Base-by-base conservation (phyloP, 64 coral and sea anemone species). In the Anthopleura sola region DNA sequence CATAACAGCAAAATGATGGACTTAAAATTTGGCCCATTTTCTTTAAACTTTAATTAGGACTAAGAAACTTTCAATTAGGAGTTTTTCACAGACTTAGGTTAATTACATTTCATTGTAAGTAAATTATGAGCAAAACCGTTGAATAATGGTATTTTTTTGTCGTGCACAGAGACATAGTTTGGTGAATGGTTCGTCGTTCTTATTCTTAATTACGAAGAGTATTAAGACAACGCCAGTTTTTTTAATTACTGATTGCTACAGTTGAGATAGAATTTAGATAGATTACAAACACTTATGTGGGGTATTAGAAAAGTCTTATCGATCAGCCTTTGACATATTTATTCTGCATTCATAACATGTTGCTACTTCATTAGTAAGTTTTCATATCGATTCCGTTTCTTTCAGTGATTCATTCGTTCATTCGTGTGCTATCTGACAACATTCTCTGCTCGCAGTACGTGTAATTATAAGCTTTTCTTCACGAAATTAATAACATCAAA, bases 281-380 rank as follows among this genome's bases (percentile, higher is more conserved):
- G 66, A 71, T 71, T 71, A 71, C 66, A 71, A 71, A 71, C 66
- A 71, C 66, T 71, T 71, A 71, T 2, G n/a, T n/a, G 26, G 50
- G 66, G 66, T 32, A 71, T 71, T 71, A 71, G 66, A 28, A 71
- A 71, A 32, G 66, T 71, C 66, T 71, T 71, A 71, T 71, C 66
- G 66, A 14, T 71, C 29, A 34, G 29, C 10, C 14, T 17, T 71
- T 36, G 66, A 36, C 66, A 71, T 71, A 71, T 71, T 71, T 71
- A 71, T 71, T 71, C 66, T 71, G n/a, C 31, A 31, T 15, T 3
- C 66, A 71, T 71, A 32, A 71, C 29, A 17, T 31, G 29, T 71
- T 16, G 31, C 66, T 71, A 32, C 26, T 71, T 71, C 66, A 71
- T 71, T 71, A 71, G 66, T 71, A 20, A 12, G 28, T 17, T 71